Evolutionary conservation across 2,113 vertebrate species (phyloP).

Genomic region (Phyllostomus discolor): DNA sequence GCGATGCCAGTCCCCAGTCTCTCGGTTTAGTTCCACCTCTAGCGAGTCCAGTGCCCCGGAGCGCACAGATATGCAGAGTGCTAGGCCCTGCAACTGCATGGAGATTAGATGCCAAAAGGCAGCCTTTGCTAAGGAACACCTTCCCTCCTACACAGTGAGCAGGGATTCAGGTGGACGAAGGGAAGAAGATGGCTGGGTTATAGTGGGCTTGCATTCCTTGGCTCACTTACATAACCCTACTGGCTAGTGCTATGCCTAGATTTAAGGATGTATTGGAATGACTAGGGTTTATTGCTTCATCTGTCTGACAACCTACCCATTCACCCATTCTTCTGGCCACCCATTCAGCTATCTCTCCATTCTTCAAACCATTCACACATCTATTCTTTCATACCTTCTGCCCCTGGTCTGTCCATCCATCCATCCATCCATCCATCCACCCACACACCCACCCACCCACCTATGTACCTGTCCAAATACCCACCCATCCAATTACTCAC

Average conservation of each 20-base stretch:
- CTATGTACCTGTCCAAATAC: neutral
- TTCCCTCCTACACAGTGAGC: neutral
- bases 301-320: neutral
- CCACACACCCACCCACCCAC: neutral
- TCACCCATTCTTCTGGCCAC: neutral
- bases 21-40: neutral
- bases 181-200: too few species aligned
- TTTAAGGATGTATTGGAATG: neutral
- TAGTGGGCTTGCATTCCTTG: neutral
- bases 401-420: neutral
- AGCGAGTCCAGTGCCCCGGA: rapidly evolving
- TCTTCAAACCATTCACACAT: neutral
- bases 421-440: neutral
- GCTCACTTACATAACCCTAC: neutral
- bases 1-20: neutral
- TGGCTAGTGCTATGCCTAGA: rapidly evolving
- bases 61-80: rapidly evolving
- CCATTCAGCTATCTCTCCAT: neutral
- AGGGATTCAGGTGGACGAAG: neutral
- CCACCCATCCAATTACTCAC: too few species aligned
- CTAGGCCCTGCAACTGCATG: rapidly evolving
- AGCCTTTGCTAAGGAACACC: rapidly evolving
- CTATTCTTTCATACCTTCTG: neutral
- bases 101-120: neutral
- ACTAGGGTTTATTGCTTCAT: neutral